Percentiles rank a stretch among this genome's conserved stretches.
Evolutionary conservation across 1,140 invertebrate species (phyloP).

Genomic region (Zaprionus vittiger): DNA sequence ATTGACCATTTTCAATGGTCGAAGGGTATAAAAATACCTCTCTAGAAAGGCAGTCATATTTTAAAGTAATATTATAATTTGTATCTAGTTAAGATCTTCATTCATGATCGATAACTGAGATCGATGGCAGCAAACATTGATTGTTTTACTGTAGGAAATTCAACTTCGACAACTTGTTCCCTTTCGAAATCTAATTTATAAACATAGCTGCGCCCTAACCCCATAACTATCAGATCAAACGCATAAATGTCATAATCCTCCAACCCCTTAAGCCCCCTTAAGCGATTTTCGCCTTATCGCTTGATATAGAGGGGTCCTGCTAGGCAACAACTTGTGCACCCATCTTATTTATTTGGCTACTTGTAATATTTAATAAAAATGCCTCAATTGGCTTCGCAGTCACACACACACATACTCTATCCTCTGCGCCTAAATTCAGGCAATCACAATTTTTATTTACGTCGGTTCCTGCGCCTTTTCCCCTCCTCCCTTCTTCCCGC

Average conservation of each 20-base stretch:
- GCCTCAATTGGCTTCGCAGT: constrained; percentile 46
- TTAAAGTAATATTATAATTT: no score
- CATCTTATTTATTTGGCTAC: constrained; percentile 68
- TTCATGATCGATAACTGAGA: neutral
- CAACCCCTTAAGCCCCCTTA: constrained; percentile 8
- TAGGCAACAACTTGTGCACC: constrained; percentile 33
- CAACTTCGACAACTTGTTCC: neutral
- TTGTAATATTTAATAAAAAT: constrained; percentile 75
- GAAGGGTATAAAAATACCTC: no score
- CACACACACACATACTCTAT: constrained; percentile 16
- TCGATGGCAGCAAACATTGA: neutral
- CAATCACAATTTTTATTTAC: constrained; percentile 82
- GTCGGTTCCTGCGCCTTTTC: constrained; percentile 16
- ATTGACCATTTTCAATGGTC: no score
- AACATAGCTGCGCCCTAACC: neutral
- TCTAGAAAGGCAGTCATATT: no score
- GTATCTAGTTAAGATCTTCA: no score
- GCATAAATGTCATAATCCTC: neutral
- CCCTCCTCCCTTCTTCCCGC: neutral
- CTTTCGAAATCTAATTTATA: neutral
- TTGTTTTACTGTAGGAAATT: neutral
- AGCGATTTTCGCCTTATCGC: constrained; percentile 19
- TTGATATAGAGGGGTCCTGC: constrained; percentile 4
- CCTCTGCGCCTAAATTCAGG: constrained; percentile 49
- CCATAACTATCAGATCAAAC: constrained; percentile 6